A percentile compares a stretch with the other conserved stretches of the same genome.
These are phyloP conservation scores for Orussus abietinus DNA, from an alignment of 1,140 invertebrate species.

Conservation along the genomic window DNA sequence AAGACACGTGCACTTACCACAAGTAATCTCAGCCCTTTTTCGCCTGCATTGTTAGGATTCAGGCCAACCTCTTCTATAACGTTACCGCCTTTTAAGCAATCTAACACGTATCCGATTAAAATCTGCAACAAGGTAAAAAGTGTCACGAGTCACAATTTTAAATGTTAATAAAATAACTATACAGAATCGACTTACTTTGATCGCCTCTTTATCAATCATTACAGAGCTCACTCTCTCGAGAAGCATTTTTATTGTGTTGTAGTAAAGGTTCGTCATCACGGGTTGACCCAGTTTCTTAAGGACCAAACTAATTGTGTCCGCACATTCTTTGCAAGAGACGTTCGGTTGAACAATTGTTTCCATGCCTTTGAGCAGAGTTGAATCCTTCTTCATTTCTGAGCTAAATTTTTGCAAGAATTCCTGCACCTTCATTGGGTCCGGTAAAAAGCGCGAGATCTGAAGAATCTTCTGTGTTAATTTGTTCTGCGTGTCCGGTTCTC, in stretches of 20 bases:
- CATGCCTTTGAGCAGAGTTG: constrained; percentile 74
- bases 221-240: constrained; percentile 91
- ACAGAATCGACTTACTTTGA: constrained; percentile 54
- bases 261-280: constrained; percentile 91
- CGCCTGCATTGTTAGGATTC: constrained; percentile 73
- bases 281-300: constrained; percentile 91
- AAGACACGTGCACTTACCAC: constrained; percentile 57
- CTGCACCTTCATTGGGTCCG: constrained; percentile 87
- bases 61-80: constrained; percentile 73
- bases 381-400: constrained; percentile 73
- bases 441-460: constrained; percentile 70
- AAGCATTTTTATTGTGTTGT: constrained; percentile 92
- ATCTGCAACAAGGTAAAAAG: constrained; percentile 34
- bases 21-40: constrained; percentile 76
- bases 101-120: constrained; percentile 51
- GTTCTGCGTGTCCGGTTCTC: constrained; percentile 64
- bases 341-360: constrained; percentile 82
- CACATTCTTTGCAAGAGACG: constrained; percentile 87
- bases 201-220: constrained; percentile 87
- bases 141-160: constrained; percentile 3
- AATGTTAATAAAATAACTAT: constrained; percentile 2
- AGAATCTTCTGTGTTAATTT: constrained; percentile 64
- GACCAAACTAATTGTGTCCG: constrained; percentile 72
- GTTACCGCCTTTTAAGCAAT: constrained; percentile 66
- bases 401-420: constrained; percentile 91